Evolutionary conservation across 2,797 vertebrate species (phyloP).

Genomic region (Salmo trutta): DNA sequence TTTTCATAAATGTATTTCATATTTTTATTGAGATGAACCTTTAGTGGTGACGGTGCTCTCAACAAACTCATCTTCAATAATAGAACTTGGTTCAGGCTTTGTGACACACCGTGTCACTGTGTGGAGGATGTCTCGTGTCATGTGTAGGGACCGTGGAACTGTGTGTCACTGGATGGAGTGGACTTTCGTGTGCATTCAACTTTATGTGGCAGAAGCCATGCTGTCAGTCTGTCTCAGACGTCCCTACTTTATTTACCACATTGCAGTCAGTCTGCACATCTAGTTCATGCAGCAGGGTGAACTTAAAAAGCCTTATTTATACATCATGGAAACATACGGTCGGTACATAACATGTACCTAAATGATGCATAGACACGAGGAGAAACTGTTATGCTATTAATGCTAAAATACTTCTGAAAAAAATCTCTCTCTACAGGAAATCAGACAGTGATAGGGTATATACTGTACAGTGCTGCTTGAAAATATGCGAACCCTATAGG

Average conservation of each 20-base stretch:
- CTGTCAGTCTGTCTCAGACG: neutral
- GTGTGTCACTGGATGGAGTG: slow-evolving; percentile 49
- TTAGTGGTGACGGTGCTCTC: slow-evolving; percentile 32
- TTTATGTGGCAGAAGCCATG: slow-evolving; percentile 10
- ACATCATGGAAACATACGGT: slow-evolving; percentile 7
- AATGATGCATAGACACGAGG: slow-evolving; percentile 64
- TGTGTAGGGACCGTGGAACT: slow-evolving; percentile 37
- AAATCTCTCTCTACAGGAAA: slow-evolving; percentile 29
- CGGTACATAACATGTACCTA: slow-evolving; percentile 14
- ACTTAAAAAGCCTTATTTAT: neutral
- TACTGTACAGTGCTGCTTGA: neutral
- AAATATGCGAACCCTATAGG: no score
- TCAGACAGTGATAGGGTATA: slow-evolving; percentile 23
- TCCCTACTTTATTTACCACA: neutral
- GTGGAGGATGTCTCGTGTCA: slow-evolving; percentile 26
- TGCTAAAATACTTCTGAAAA: slow-evolving; percentile 27
- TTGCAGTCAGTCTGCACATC: neutral
- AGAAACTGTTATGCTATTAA: slow-evolving; percentile 13
- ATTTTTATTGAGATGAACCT: slow-evolving; percentile 38
- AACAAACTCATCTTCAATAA: slow-evolving; percentile 6
- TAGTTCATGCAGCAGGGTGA: neutral
- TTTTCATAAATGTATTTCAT: slow-evolving; percentile 41
- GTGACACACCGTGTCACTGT: slow-evolving; percentile 19
- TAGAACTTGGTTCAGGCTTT: slow-evolving; percentile 21
- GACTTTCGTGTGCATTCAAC: slow-evolving; percentile 46